Base-by-base conservation (phyloP, 2,888 invertebrate genomes). In the Amorpha juglandis region DNA sequence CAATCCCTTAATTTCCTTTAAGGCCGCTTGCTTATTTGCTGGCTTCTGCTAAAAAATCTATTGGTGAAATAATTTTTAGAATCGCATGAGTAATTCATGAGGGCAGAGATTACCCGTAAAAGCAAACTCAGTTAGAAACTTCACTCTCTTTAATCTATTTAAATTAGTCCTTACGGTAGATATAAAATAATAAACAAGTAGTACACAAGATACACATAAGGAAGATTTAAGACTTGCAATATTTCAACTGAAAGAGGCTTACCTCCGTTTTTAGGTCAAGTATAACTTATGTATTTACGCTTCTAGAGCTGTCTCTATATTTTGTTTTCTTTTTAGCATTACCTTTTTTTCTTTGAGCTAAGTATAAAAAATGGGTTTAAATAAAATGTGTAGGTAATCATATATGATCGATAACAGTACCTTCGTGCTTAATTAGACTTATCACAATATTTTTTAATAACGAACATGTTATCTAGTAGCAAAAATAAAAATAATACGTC, bases 241-340 rank as follows among this genome's bases (percentile, higher is more conserved):
- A 42, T 58, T 58, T 38, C 58, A 58, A 42, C 58, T 42, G 42
- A 58, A 58, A 58, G 38, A 58, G 19, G 58, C 42, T 58, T 58
- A 38, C 58, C 42, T 58, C 38, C 16, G 19, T 58, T 58, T 58
- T 58, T 58, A 38, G 58, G 58, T 58, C 58, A 58, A 58, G 58
- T 38, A 58, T 58, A 58, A 19, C 38, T 58, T 42, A 58, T 58
- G 42, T 42, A 58, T 42, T 42, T 58, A 58, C 58, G 58, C 42
- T 58, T 42, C 58, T 58, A 16, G 16, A 19, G 16, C 19, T 38
- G 19, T 16, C 19, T 58, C 16, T 6, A 42, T 19, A 12, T 42
- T 58, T 55, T 9, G 33, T 38, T 38, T 58, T 19, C 6, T 16
- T 19, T 12, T 8, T 33, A 8, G 35, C 33, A 35, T 9, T 14